Evolutionary conservation across 37 sponge, comb jelly and placozoan genomes (phyloP), one percentile per base, ranked within the genome.

Genomic region (Diacarnus erythraeanus): DNA sequence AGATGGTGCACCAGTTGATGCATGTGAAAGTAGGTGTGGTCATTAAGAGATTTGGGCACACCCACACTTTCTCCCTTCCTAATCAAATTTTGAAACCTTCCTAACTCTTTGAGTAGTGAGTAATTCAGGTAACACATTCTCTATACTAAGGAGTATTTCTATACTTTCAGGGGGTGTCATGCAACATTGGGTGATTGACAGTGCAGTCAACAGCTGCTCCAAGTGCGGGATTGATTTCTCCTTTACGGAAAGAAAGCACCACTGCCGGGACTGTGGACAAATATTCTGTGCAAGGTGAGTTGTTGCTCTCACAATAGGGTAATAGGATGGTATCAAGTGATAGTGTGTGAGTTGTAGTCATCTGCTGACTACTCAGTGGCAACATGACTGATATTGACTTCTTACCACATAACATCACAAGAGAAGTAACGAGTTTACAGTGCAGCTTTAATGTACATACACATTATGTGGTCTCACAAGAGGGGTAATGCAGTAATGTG

Each of bases 191-290:
- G 22, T 92, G 43, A 64, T 51, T 68, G 86, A 87, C 38, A 77
- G 80, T 35, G 76, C 71, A 2, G 81, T 72, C 38, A 76, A 84
- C 67, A 44, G 58, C 31, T 91, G 96, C 78, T 79, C 64, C 43
- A 79, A 71, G 29, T 95, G 96, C 31, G 58, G 75, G 2, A 54
- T 54, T 0, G 80, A 82, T 38, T 95, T 91, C 72, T 74, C 86
- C 31, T 74, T 91, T 66, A 84, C 86, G 21, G 92, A 95, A 23
- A 74, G 96, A 38, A 91, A 89, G 64, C 92, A 91, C 59, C 96
- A 95, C 75, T 95, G 96, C 64, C 66, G 92, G 34, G 76, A 88
- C 75, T 95, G 95, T 75, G 95, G 95, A 2, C 85, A 91, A 57
- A 88, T 95, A 29, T 95, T 86, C 82, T 95, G 91, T 86, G 58